These are phyloP conservation scores for Drosophila monieri DNA, from an alignment of 2,888 invertebrate species.

Conservation along the genomic window DNA sequence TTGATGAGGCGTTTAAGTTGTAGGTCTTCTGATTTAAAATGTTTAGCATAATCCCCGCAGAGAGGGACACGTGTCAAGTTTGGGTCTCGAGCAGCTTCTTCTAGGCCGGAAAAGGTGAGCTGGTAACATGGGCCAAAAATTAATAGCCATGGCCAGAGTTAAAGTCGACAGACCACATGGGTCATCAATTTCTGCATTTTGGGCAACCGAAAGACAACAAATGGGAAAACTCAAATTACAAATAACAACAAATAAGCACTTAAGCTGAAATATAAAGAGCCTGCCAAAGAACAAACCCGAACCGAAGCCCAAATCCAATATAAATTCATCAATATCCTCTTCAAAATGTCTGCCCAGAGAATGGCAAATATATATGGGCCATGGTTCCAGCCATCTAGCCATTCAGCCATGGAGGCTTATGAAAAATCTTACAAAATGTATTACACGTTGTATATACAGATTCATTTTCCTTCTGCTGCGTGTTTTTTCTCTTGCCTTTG, in stretches of 20 bases:
- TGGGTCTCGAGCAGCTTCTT: slow-evolving; percentile 1
- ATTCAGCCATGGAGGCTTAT: slow-evolving; percentile 30
- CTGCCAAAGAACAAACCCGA: slow-evolving; percentile 38
- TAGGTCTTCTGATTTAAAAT: slow-evolving; percentile 36
- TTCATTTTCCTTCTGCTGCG: slow-evolving; percentile 32
- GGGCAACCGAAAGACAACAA: slow-evolving; percentile 37
- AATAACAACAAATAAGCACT: slow-evolving; percentile 68
- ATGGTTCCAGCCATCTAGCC: background rate
- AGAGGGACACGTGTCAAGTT: slow-evolving; percentile 30
- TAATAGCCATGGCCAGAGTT: slow-evolving; percentile 39
- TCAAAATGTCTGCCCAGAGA: slow-evolving; percentile 53
- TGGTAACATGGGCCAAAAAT: slow-evolving; percentile 34
- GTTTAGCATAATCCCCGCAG: slow-evolving; percentile 39
- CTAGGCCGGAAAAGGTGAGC: slow-evolving; percentile 13
- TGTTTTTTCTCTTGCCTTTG: slow-evolving; percentile 14
- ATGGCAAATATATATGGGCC: slow-evolving; percentile 27
- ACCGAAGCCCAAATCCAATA: slow-evolving; percentile 62
- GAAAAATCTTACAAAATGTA: slow-evolving; percentile 59
- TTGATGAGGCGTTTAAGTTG: slow-evolving; percentile 33
- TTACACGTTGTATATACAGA: slow-evolving; percentile 22
- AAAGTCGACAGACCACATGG: slow-evolving; percentile 68
- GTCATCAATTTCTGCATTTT: slow-evolving; percentile 64
- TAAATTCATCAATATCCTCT: slow-evolving; percentile 75
- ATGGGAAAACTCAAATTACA: slow-evolving; percentile 47
- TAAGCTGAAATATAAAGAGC: slow-evolving; percentile 52